Base-by-base conservation (phyloP, 1,140 invertebrate genomes). In the Hycleus cichorii region DNA sequence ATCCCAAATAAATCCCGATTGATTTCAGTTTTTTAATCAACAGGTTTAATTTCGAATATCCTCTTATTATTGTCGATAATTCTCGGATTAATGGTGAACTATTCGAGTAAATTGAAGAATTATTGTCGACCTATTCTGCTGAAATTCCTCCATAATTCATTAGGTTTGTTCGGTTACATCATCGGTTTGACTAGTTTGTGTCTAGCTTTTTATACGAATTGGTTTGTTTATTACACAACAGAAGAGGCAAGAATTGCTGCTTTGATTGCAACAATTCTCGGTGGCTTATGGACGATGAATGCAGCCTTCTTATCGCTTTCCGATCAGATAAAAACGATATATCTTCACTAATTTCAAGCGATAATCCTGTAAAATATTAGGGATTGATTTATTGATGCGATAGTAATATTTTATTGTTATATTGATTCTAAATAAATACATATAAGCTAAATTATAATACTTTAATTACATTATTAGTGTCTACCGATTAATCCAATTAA, bases 111-210 rank as follows among this genome's bases (percentile, higher is more conserved):
- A 51, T 24, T 51, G 3, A 40, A 39, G 11, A 40, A 39, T 10
- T 51, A 40, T 27, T 44, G 44, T 18, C 26, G 52, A 39, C 12
- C 49, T 59, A 42, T 63, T 46, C 26, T n/a, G n/a, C 60, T 47
- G 10, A 69, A 69, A 60, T 44, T 62, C 10, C 12, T 58, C 11
- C 67, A 69, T 48, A 69, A 69, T 43, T 47, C 62, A 11, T 10
- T 67, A 4, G 65, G 65, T 9, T 48, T 65, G 3, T 44, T 64
- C 25, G 67, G 63, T 8, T 69, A 65, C 38, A 38, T 51, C 5
- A 57, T 69, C 0, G 67, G 67, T n/a, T 63, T 69, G 47, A 47
- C 62, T 4, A 69, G 67, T 60, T 55, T 69, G 6, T 62, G 59
- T 44, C 67, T 51, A 47, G 63, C 50, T 2, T 69, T 48, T 47